phyloP scores from a whole-genome alignment of 1,140 invertebrate genomes.

The Harlomillsia oculata region DNA sequence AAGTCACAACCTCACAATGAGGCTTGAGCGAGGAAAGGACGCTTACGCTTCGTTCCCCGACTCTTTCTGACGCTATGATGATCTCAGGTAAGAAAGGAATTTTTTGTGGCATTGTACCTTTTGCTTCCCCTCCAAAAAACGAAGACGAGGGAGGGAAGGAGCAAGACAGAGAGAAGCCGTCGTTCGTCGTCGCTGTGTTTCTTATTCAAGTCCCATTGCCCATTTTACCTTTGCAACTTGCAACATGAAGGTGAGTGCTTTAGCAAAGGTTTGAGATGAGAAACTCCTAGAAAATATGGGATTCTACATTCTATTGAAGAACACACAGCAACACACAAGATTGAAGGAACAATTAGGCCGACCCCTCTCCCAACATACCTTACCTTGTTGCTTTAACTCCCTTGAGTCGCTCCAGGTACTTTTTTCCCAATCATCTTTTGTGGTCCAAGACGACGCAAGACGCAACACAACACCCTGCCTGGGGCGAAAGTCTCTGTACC shows the following conservation, averaged over 20 bases:
- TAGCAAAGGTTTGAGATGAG: no score
- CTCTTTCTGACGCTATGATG: constrained; percentile 8
- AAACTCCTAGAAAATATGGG: no score
- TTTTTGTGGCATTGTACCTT: constrained; percentile 16
- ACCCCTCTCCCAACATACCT: constrained; percentile 17
- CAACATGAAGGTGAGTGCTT: no score
- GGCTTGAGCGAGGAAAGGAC: background rate
- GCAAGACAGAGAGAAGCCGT: background rate
- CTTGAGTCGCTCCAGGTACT: constrained; percentile 10
- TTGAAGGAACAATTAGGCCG: constrained; percentile 14
- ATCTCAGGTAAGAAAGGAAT: constrained; percentile 18
- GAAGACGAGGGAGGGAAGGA: background rate
- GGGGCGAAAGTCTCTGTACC: no score
- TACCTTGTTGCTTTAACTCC: no score
- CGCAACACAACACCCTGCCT: constrained; percentile 5
- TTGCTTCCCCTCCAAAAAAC: background rate
- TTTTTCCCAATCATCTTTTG: constrained; percentile 11
- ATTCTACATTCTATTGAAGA: background rate
- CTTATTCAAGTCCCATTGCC: no score
- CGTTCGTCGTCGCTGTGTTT: background rate
- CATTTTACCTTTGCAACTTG: no score
- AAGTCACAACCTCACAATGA: background rate
- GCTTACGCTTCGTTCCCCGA: background rate
- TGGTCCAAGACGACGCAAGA: constrained; percentile 4
- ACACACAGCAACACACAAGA: background rate